Evolutionary conservation across 2,797 vertebrate genomes (phyloP).

Genomic region (Halcyon smyrnensis): DNA sequence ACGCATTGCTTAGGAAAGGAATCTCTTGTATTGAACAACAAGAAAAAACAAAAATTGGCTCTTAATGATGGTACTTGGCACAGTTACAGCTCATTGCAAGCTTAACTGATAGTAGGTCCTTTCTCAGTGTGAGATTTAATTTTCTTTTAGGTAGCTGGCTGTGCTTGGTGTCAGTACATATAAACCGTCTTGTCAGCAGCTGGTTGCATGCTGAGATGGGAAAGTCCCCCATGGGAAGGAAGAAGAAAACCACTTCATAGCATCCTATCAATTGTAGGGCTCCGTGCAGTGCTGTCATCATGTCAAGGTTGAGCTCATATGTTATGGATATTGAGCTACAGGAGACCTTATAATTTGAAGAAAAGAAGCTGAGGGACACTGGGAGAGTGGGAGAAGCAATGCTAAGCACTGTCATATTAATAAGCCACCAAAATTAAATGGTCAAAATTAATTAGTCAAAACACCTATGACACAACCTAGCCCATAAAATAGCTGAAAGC

Average conservation of each 20-base stretch:
- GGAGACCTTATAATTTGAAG: background rate
- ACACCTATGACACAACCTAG: background rate
- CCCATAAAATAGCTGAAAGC: background rate
- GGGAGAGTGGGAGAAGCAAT: background rate
- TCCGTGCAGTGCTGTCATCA: background rate
- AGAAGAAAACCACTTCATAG: background rate
- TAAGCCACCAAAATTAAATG: background rate
- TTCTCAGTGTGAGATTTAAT: slow-evolving; percentile 47
- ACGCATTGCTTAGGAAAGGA: background rate
- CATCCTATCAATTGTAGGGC: background rate
- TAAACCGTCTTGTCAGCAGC: slow-evolving; percentile 46
- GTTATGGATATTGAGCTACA: background rate
- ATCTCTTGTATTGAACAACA: background rate
- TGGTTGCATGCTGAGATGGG: background rate
- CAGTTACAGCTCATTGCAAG: slow-evolving; percentile 9
- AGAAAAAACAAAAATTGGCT: background rate
- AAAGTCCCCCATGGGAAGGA: background rate
- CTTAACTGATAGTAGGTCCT: slow-evolving; percentile 4
- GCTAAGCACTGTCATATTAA: background rate
- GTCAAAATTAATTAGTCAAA: background rate
- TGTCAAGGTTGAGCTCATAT: background rate
- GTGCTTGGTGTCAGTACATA: slow-evolving; percentile 33
- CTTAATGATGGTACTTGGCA: background rate
- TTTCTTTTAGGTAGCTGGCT: slow-evolving; percentile 50
- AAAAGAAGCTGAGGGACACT: background rate